Percentiles rank a stretch among this genome's conserved stretches.
phyloP scores from a whole-genome alignment of 2,113 vertebrate species.

The Sprattus sprattus region DNA sequence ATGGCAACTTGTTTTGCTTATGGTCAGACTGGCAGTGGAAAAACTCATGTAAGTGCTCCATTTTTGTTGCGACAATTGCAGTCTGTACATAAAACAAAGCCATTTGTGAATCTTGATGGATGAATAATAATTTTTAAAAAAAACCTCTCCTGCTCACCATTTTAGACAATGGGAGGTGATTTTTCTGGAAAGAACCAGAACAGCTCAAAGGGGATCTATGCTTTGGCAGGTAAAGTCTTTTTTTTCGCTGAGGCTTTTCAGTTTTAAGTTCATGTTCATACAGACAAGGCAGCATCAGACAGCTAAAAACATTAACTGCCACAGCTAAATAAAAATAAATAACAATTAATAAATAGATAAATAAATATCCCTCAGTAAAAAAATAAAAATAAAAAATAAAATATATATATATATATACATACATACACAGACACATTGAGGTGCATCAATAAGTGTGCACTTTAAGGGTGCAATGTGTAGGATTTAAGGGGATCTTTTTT shows the following conservation, averaged over 20 bases:
- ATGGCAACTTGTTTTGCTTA: conserved; percentile 86
- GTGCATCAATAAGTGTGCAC: no score
- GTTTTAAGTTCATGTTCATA: background rate
- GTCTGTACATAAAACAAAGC: background rate
- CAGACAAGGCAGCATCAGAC: no score
- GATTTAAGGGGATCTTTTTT: no score
- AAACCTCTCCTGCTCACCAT: background rate
- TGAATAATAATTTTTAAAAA: background rate
- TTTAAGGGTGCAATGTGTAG: no score
- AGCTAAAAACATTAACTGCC: no score
- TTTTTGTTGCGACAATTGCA: background rate
- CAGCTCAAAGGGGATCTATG: conserved; percentile 89
- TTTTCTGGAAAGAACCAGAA: conserved; percentile 85
- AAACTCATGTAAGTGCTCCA: conserved; percentile 87
- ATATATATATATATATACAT: no score
- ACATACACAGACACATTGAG: no score
- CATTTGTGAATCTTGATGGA: background rate
- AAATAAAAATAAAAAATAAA: no score
- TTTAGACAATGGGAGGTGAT: conserved; percentile 94
- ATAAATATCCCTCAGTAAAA: no score
- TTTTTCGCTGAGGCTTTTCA: background rate
- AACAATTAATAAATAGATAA: no score
- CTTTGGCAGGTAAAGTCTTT: conserved; percentile 82
- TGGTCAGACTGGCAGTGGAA: conserved; percentile 96
- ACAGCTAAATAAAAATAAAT: no score